These are phyloP conservation scores for Athene cunicularia DNA, from an alignment of 2,113 vertebrate species.

Conservation along the genomic window DNA sequence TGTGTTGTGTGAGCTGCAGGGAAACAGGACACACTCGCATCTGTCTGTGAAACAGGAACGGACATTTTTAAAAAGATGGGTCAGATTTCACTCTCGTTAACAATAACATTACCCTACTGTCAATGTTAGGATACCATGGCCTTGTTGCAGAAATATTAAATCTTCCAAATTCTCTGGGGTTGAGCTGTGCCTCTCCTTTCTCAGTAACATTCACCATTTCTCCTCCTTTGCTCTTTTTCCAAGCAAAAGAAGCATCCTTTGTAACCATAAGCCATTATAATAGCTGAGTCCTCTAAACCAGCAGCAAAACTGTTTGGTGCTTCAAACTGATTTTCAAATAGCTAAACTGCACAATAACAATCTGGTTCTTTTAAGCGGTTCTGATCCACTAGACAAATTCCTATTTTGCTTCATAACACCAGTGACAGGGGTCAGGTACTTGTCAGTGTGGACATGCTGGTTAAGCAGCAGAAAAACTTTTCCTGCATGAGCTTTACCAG, in stretches of 20 bases:
- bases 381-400: not conserved
- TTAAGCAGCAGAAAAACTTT: not conserved
- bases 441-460: not conserved
- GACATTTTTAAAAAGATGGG: not conserved
- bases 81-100: not conserved
- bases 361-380: not conserved
- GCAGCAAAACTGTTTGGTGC: not conserved
- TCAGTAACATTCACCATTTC: not conserved
- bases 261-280: not conserved
- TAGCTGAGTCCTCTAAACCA: not conserved
- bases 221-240: not conserved
- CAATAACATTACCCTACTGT: not conserved
- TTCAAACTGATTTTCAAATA: not conserved
- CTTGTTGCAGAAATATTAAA: not conserved
- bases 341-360: not conserved
- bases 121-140: fast-evolving
- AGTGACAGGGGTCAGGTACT: not conserved
- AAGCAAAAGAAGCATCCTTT: not conserved
- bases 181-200: not conserved
- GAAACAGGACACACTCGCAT: conserved; percentile 40
- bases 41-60: not conserved
- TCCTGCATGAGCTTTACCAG: not conserved
- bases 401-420: not conserved
- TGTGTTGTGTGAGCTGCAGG: not conserved
- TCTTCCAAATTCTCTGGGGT: not conserved